Conservation (phyloP, 2,797 vertebrate genomes). For the Chloroceryle inda region DNA sequence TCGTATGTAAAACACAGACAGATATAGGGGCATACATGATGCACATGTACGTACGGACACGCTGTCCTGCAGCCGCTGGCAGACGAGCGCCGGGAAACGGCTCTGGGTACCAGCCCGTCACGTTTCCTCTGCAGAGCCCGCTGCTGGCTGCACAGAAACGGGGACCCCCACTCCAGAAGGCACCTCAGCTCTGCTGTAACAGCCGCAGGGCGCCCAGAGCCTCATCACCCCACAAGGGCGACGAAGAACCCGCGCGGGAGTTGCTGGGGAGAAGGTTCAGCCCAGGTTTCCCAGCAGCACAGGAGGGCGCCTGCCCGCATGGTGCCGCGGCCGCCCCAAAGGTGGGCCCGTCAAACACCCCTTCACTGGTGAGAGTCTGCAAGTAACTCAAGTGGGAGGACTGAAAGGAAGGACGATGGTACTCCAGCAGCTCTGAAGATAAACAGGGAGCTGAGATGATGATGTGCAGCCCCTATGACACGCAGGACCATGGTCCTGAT, state of each 20-base stretch:
- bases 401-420: neutral
- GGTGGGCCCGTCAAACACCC: neutral
- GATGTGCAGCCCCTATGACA: neutral
- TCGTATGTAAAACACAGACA: neutral
- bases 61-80: neutral
- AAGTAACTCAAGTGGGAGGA: neutral
- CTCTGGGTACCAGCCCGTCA: neutral
- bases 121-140: neutral
- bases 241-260: neutral
- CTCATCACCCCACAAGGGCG: neutral
- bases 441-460: neutral
- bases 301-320: accelerated
- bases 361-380: neutral
- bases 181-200: neutral
- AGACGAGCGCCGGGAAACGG: neutral
- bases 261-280: accelerated
- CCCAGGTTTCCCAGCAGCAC: neutral
- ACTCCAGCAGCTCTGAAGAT: neutral
- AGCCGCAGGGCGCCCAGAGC: neutral
- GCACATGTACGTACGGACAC: neutral
- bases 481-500: accelerated
- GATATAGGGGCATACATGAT: accelerated
- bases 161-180: neutral
- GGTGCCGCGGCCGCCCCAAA: neutral
- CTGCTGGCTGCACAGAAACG: neutral